phyloP scores from a whole-genome alignment of 2,113 vertebrate genomes.

The Pygoscelis antarcticus region DNA sequence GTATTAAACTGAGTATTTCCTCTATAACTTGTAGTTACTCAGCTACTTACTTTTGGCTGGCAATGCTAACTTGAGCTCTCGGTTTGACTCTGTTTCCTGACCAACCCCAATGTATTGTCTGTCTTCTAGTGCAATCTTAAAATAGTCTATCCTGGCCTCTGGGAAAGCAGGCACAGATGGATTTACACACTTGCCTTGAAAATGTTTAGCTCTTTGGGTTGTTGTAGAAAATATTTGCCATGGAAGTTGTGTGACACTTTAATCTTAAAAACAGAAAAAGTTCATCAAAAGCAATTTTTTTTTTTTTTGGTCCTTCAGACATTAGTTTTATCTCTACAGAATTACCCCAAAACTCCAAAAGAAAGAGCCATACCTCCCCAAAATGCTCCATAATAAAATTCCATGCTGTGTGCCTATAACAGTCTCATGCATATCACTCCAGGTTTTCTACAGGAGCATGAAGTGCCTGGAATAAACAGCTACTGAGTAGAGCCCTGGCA shows the following conservation, averaged over 20 bases:
- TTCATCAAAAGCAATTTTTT: neutral
- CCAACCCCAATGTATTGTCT: constrained; percentile 35
- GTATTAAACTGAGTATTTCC: constrained; percentile 24
- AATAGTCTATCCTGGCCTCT: neutral
- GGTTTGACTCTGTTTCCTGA: constrained; percentile 48
- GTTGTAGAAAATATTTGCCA: neutral
- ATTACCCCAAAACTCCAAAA: neutral
- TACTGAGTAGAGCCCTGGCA: neutral
- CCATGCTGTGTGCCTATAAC: neutral
- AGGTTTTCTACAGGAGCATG: neutral
- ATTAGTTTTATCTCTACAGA: neutral
- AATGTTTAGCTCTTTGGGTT: neutral
- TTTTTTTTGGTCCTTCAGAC: neutral
- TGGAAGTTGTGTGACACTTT: neutral
- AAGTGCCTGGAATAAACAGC: neutral
- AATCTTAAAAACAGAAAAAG: neutral
- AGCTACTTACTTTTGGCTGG: constrained; percentile 25
- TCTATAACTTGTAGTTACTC: neutral
- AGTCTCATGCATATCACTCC: neutral
- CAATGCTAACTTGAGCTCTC: neutral
- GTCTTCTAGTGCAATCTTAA: neutral
- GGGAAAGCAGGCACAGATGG: neutral
- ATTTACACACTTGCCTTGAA: neutral
- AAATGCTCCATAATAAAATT: neutral
- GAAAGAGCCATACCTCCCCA: neutral